Conservation (phyloP, 2,888 invertebrate genomes). For the Tenthredo distinguenda region DNA sequence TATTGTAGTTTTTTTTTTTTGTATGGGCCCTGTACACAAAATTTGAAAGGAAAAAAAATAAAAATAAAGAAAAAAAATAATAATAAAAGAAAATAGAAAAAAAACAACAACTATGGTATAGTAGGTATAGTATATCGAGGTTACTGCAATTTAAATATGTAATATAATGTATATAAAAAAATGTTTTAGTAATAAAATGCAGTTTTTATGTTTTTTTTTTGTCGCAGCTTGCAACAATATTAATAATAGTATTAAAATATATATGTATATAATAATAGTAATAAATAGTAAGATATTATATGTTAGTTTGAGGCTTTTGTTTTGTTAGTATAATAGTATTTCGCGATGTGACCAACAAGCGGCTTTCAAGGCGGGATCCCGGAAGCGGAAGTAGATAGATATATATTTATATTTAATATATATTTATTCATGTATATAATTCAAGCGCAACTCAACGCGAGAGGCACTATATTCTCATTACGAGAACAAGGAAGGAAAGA, state of each 20-base stretch:
- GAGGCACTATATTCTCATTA: background rate
- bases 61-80: slow-evolving; percentile 61
- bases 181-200: background rate
- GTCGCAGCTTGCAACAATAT: background rate
- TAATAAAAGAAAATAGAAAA: slow-evolving; percentile 50
- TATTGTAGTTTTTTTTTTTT: background rate
- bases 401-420: background rate
- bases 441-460: slow-evolving; percentile 62
- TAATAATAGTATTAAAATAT: slow-evolving; percentile 37
- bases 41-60: slow-evolving; percentile 59
- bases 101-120: background rate
- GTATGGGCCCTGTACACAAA: background rate
- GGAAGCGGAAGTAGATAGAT: slow-evolving; percentile 65
- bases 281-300: background rate
- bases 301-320: slow-evolving; percentile 19
- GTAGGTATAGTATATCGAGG: background rate
- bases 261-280: slow-evolving; percentile 58
- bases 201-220: background rate
- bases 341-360: slow-evolving; percentile 35
- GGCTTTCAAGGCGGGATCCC: slow-evolving; percentile 53
- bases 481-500: background rate
- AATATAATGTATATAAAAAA: background rate
- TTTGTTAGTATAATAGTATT: slow-evolving; percentile 9
- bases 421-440: slow-evolving; percentile 58
- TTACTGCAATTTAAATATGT: background rate